Evolutionary conservation across 2,113 vertebrate genomes (phyloP).

Genomic region (Anser cygnoides): DNA sequence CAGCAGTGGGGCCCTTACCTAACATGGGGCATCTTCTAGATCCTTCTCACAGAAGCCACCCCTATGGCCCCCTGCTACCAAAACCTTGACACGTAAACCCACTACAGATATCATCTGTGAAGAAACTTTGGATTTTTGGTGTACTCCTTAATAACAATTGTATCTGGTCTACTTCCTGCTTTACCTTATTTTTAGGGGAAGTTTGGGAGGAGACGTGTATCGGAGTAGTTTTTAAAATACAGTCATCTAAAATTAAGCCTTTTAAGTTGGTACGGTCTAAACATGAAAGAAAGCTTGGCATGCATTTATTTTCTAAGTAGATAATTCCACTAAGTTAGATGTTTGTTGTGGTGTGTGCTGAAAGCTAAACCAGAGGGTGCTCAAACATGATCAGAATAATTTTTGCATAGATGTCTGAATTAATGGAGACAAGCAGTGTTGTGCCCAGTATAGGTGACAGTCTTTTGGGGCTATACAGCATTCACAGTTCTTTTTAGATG

Average conservation of each 20-base stretch:
- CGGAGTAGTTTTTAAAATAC: neutral
- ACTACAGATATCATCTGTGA: neutral
- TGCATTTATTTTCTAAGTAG: neutral
- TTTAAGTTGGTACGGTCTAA: neutral
- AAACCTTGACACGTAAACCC: too few relatives aligned
- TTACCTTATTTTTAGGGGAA: neutral
- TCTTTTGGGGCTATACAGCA: neutral
- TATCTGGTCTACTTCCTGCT: neutral
- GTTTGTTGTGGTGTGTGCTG: neutral
- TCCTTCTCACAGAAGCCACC: too few relatives aligned
- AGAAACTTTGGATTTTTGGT: neutral
- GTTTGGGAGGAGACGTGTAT: neutral
- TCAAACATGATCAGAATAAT: neutral
- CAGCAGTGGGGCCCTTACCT: too few relatives aligned
- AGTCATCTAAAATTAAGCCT: neutral
- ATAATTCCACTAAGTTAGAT: neutral
- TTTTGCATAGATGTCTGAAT: neutral
- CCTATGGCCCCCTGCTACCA: too few relatives aligned
- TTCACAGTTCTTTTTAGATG: neutral
- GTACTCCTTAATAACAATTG: neutral
- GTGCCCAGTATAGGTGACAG: neutral
- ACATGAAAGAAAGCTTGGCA: neutral
- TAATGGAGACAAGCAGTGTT: neutral
- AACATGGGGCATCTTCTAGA: too few relatives aligned
- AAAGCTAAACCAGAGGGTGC: neutral